phyloP scores from a whole-genome alignment of 2,888 invertebrate species.

The Apodemia hepburni region DNA sequence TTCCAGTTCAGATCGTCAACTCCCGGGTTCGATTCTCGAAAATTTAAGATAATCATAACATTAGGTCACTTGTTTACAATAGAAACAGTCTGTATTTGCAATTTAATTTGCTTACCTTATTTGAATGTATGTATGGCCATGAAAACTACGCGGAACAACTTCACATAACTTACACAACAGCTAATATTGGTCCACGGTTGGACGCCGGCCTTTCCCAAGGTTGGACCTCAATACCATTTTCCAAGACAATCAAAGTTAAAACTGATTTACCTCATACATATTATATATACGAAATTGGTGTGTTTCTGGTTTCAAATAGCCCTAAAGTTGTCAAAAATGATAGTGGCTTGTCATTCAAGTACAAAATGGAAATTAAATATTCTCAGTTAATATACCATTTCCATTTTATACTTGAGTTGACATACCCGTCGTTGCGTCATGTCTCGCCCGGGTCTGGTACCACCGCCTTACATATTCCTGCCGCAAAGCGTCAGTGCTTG shows the following conservation, averaged over 20 bases:
- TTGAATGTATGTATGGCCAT: neutral
- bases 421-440: too few species aligned
- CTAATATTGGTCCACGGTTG: constrained; percentile 6
- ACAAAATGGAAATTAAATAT: too few species aligned
- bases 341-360: too few species aligned
- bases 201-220: constrained; percentile 9
- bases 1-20: too few species aligned
- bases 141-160: constrained; percentile 1
- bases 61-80: constrained; percentile 1
- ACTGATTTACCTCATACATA: neutral
- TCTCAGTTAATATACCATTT: too few species aligned
- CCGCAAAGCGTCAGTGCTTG: too few species aligned
- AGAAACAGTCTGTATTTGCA: constrained; percentile 6
- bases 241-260: neutral
- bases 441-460: too few species aligned
- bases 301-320: too few species aligned
- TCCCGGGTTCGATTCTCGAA: neutral
- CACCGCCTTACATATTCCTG: too few species aligned
- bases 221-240: neutral
- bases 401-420: too few species aligned
- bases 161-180: neutral
- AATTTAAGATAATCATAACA: neutral
- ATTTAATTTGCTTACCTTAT: constrained; percentile 3
- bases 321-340: too few species aligned
- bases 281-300: too few species aligned